A percentile compares a stretch with the other conserved stretches of the same genome.
Evolutionary conservation across 2,888 invertebrate genomes (phyloP).

Genomic region (Ischnura elegans): DNA sequence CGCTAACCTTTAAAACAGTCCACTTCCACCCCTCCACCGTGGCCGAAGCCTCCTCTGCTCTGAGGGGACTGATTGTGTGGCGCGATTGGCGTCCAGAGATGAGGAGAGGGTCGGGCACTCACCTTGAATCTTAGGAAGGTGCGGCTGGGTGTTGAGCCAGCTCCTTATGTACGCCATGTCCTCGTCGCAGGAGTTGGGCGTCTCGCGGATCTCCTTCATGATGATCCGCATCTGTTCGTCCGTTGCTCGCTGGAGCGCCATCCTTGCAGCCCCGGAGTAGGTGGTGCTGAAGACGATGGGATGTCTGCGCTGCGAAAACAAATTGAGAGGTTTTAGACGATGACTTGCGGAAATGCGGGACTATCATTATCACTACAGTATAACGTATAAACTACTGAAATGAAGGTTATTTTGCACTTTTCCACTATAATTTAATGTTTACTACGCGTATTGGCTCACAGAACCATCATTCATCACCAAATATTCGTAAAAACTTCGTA

Average conservation of each 20-base stretch:
- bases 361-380: background rate
- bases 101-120: background rate
- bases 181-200: conserved; percentile 70
- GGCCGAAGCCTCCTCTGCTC: too few relatives aligned
- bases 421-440: too few relatives aligned
- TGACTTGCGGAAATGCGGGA: too few relatives aligned
- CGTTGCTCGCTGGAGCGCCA: conserved; percentile 78
- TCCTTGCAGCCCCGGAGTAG: background rate
- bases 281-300: background rate
- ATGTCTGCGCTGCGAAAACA: background rate
- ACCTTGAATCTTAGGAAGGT: conserved; percentile 73
- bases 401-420: too few relatives aligned
- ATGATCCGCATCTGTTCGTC: conserved; percentile 71
- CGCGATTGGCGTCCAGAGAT: background rate
- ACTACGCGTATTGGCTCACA: too few relatives aligned
- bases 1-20: too few relatives aligned
- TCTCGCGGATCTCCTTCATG: conserved; percentile 71
- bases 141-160: conserved; percentile 72
- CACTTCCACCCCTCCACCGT: too few relatives aligned
- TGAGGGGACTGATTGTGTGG: too few relatives aligned
- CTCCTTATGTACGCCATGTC: conserved; percentile 70
- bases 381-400: too few relatives aligned
- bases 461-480: too few relatives aligned
- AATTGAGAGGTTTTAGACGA: too few relatives aligned
- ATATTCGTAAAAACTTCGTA: too few relatives aligned